Base-by-base conservation (phyloP, 2,113 vertebrate species). In the Pica pica region DNA sequence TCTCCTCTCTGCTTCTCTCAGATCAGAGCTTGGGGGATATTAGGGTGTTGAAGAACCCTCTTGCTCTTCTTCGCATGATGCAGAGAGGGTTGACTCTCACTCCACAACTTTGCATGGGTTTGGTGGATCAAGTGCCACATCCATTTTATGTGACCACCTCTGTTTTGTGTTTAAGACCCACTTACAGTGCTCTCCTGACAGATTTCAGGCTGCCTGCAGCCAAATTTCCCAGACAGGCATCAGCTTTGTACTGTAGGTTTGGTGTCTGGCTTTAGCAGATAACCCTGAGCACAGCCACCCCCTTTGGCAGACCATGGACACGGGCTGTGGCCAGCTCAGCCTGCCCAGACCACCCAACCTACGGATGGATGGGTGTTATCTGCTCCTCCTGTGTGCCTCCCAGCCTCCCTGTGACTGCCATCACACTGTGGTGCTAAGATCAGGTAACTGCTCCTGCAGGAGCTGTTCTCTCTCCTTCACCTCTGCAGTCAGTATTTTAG, bases 331-430 rank as follows among this genome's bases (percentile, higher is more conserved):
- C 37, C 41, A 28, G 11, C 53, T 76, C 80, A 79, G 44, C 35
- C 82, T 78, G 46, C 83, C 73, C 74, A 69, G 55, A 20, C 33
- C 63, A 90, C n/a, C 65, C 44, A 65, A 0, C 12, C 49, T 16
- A 5, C 0, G 0, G 60, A 23, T 70, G 71, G n/a, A 16, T 21
- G 41, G 42, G 24, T 7, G 42, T 39, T 30, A 9, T 0, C 50
- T 65, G 7, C 46, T 46, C 41, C 52, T 87, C 0, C 1, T 12
- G 6, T 56, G 24, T 6, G 9, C 44, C 37, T 80, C 65, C 31
- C 77, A 24, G 2, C 46, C 20, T 80, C 33, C 28, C 10, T 57
- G 17, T 31, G 49, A 6, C 3, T 52, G 33, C 65, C 39, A 35
- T 37, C n/a, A 7, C 3, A 5, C 3, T 55, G 16, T 30, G 11